phyloP scores from a whole-genome alignment of 2,113 vertebrate genomes.

The Tragelaphus strepsiceros region DNA sequence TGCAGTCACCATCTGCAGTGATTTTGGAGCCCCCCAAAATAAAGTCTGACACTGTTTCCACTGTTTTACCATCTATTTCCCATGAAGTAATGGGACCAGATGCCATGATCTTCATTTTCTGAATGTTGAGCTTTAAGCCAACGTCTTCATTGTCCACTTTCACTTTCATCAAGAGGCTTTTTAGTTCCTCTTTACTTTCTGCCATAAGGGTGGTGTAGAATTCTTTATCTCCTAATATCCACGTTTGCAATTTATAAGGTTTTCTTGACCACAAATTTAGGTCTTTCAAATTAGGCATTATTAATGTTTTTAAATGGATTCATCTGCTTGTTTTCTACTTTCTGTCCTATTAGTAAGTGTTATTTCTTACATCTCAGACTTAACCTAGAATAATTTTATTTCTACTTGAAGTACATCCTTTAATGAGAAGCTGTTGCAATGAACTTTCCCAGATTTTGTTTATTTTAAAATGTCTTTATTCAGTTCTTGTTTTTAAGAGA shows the following conservation, averaged over 20 bases:
- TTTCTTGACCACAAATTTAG: background rate
- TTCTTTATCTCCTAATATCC: background rate
- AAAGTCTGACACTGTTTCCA: too few relatives aligned
- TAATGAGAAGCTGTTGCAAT: background rate
- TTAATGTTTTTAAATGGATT: background rate
- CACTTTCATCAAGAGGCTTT: too few relatives aligned
- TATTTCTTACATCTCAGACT: background rate
- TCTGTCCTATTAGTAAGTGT: background rate
- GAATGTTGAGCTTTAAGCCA: too few relatives aligned
- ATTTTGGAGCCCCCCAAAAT: too few relatives aligned
- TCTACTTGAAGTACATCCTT: background rate
- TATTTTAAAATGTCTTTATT: background rate
- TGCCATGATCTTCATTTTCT: too few relatives aligned
- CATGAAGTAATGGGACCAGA: too few relatives aligned
- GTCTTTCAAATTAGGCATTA: background rate
- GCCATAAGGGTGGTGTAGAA: too few relatives aligned
- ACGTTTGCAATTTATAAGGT: background rate
- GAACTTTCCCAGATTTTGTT: background rate
- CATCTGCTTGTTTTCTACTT: background rate
- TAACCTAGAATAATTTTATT: background rate
- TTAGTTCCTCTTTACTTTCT: too few relatives aligned
- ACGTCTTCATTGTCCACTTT: too few relatives aligned
- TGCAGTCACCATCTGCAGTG: too few relatives aligned
- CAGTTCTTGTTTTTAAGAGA: background rate
- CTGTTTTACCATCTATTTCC: too few relatives aligned